phyloP scores from a whole-genome alignment of 2,797 vertebrate species.

The Psittacula derbiana region DNA sequence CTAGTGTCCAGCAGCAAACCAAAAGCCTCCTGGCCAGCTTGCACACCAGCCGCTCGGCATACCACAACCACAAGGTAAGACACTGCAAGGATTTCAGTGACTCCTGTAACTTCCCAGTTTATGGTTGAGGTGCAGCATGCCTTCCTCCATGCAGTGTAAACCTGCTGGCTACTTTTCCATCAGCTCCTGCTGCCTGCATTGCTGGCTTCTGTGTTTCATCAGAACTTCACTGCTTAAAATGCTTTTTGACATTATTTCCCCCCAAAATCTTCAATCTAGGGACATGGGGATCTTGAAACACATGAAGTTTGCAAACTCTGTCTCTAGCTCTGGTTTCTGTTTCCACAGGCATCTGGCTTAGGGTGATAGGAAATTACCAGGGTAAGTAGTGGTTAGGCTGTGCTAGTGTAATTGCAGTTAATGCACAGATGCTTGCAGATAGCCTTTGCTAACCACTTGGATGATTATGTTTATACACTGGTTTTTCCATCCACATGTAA shows the following conservation, averaged over 20 bases:
- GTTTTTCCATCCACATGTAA: background rate
- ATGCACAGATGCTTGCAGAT: background rate
- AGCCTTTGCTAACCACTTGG: background rate
- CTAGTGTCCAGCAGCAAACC: conserved; percentile 96
- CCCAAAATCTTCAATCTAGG: background rate
- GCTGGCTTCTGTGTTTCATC: background rate
- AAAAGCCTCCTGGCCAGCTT: conserved; percentile 97
- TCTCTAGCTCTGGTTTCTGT: background rate
- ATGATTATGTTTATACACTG: background rate
- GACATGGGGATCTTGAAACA: background rate
- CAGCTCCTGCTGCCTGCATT: background rate
- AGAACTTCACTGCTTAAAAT: background rate
- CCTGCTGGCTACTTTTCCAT: background rate
- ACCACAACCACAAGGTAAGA: conserved; percentile 97
- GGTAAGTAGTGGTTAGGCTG: background rate
- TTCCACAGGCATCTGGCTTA: background rate
- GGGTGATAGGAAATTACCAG: background rate
- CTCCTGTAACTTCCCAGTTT: background rate
- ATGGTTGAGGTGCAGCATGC: background rate
- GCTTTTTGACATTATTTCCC: background rate
- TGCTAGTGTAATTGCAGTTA: background rate
- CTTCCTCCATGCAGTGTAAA: background rate
- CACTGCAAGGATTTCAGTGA: fast-evolving
- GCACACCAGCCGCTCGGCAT: conserved; percentile 94
- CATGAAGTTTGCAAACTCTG: background rate